Base-by-base conservation (phyloP, 2,888 invertebrate species). In the Plutella xylostella region DNA sequence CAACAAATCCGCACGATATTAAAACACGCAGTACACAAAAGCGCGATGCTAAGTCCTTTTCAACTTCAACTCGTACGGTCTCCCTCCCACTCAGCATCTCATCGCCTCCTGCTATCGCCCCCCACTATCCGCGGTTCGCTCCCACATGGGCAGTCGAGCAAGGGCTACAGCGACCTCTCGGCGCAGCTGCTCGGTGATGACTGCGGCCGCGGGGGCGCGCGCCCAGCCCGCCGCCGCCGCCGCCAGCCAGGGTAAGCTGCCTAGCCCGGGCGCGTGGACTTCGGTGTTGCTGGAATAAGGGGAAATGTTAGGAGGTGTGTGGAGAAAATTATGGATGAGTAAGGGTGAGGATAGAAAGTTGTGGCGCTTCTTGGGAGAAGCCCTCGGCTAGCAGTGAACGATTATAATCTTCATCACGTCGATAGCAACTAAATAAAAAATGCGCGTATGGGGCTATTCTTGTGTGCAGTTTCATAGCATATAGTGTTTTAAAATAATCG, bases 201-300 rank as follows among this genome's bases (percentile, higher is more conserved):
- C 72, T 43, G 83, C 78, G 45, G 67, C 77, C 5, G 37, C 52
- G 1, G 65, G 62, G 18, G 63, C 65, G 9, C 61, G 68, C 57
- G 44, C 63, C 72, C 47, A 59, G 46, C 49, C 63, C 9, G 55
- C 50, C 45, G 60, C 59, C 51, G 22, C 64, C 58, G 54, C 67
- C 58, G 51, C 68, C 43, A 65, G 59, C 15, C 70, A 71, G 55
- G 70, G 72, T 45, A 82, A 64, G 1, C 76, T 71, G 0, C 83
- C 83, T 38, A 85, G 59, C 0, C 83, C 84, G 0, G 83, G 79
- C 40, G 82, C 69, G 63, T 84, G 83, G 14, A 82, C 54, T 53
- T 85, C 84, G 65, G 75, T 70, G 34, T 70, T 69, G 4, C 84
- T 83, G 57, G 22, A 35, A 17, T 2, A 25, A 35, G 12, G 28